Evolutionary conservation across 1,140 invertebrate genomes (phyloP).

Genomic region (Rhopalosiphum maidis): DNA sequence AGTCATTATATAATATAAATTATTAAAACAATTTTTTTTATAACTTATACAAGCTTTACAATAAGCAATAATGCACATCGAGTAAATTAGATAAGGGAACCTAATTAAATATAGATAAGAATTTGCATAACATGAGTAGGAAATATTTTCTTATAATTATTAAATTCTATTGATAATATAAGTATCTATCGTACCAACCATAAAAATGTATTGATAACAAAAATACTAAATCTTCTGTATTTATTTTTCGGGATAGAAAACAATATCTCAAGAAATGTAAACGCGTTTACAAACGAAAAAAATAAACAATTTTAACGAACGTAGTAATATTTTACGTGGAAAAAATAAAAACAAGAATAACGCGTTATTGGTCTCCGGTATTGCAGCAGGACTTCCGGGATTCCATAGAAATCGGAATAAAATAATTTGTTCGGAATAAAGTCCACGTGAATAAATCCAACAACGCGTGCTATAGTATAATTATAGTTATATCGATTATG

Average conservation of each 20-base stretch:
- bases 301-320: slow-evolving; percentile 17
- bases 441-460: not conserved
- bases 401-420: not conserved
- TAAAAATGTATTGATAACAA: not conserved
- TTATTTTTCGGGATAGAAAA: not conserved
- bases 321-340: not conserved
- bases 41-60: not conserved
- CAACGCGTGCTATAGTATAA: not conserved
- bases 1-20: not conserved
- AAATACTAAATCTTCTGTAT: not conserved
- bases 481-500: not conserved
- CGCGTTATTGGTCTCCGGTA: not conserved
- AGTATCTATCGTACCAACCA: not conserved
- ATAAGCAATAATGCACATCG: not conserved
- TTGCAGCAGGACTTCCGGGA: not conserved
- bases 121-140: not conserved
- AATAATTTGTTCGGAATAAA: not conserved
- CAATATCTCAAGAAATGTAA: not conserved
- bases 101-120: not conserved
- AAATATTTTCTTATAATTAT: not conserved
- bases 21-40: not conserved
- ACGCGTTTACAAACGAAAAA: not conserved
- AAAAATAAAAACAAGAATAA: slow-evolving; percentile 17
- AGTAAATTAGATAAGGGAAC: not conserved
- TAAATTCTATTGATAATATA: not conserved